Conservation (phyloP, 2,797 vertebrate species). For the Muraenolepis orangiensis region DNA sequence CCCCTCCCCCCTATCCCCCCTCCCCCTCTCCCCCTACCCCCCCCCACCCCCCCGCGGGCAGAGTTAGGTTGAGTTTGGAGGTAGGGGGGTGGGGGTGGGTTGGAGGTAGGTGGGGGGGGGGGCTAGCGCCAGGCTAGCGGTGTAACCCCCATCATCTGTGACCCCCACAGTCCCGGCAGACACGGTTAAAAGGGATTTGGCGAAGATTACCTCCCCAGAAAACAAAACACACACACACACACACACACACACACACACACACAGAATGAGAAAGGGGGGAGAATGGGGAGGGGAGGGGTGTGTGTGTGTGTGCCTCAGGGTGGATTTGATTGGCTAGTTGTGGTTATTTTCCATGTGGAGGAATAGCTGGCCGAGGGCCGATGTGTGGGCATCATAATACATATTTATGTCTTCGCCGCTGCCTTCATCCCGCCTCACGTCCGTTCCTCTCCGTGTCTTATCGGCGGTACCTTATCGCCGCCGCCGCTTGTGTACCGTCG, state of each 20-base stretch:
- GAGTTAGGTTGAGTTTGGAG: no score
- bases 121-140: conserved; percentile 58
- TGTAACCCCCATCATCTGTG: conserved; percentile 57
- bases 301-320: conserved; percentile 70
- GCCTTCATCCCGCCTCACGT: conserved; percentile 63
- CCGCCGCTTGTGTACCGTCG: no score
- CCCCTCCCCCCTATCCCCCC: no score
- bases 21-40: no score
- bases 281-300: no score
- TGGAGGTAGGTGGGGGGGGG: conserved; percentile 27
- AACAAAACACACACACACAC: conserved; percentile 51
- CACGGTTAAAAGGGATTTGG: conserved; percentile 73
- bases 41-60: no score
- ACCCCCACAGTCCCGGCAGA: conserved; percentile 57
- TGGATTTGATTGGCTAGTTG: conserved; percentile 85
- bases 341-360: conserved; percentile 66
- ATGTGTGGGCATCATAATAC: conserved; percentile 61
- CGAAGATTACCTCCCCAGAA: conserved; percentile 76
- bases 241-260: not conserved
- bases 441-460: conserved; percentile 68
- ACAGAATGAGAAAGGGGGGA: not conserved
- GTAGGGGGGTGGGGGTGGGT: conserved; percentile 61
- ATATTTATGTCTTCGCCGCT: conserved; percentile 69
- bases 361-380: conserved; percentile 55
- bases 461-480: conserved; percentile 67